These are phyloP conservation scores for Monomorium pharaonis DNA, from an alignment of 1,140 invertebrate genomes.

Conservation along the genomic window DNA sequence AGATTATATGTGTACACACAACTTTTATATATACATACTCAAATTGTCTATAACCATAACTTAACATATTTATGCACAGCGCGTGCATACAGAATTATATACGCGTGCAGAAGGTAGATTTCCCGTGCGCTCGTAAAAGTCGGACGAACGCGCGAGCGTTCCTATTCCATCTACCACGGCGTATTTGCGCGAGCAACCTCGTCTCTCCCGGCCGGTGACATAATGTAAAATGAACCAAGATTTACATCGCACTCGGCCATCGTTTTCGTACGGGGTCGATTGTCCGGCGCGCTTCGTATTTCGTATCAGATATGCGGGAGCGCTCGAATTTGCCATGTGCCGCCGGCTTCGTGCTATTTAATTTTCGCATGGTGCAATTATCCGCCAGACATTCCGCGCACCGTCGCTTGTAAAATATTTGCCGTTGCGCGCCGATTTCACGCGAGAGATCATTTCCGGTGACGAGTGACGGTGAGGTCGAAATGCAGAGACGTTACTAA, in stretches of 20 bases:
- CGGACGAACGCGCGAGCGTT: slow-evolving; percentile 22
- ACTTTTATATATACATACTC: not conserved
- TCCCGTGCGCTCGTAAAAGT: slow-evolving; percentile 68
- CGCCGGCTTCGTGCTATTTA: slow-evolving; percentile 61
- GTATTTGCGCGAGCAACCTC: slow-evolving; percentile 67
- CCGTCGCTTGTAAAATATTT: slow-evolving; percentile 38
- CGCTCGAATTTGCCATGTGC: slow-evolving; percentile 19
- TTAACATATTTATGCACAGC: slow-evolving; percentile 13
- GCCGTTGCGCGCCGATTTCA: slow-evolving; percentile 12
- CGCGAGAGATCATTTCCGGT: slow-evolving; percentile 14
- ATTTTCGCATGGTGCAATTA: slow-evolving; percentile 55
- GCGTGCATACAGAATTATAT: not conserved
- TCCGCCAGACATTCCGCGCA: not conserved
- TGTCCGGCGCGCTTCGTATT: slow-evolving; percentile 60
- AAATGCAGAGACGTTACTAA: not conserved
- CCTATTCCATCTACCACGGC: slow-evolving; percentile 49
- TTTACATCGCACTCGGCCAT: slow-evolving; percentile 70
- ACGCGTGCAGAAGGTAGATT: slow-evolving; percentile 45
- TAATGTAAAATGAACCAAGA: slow-evolving; percentile 71
- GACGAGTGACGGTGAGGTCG: slow-evolving; percentile 7
- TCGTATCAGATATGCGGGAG: slow-evolving; percentile 35
- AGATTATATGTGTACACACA: too few species aligned
- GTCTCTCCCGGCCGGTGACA: slow-evolving; percentile 60
- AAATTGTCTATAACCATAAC: not conserved
- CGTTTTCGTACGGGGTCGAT: slow-evolving; percentile 62